Evolutionary conservation across 1,140 invertebrate species (phyloP), one percentile per base, ranked within the genome.

Genomic region (Drosophila pseudoananassae): DNA sequence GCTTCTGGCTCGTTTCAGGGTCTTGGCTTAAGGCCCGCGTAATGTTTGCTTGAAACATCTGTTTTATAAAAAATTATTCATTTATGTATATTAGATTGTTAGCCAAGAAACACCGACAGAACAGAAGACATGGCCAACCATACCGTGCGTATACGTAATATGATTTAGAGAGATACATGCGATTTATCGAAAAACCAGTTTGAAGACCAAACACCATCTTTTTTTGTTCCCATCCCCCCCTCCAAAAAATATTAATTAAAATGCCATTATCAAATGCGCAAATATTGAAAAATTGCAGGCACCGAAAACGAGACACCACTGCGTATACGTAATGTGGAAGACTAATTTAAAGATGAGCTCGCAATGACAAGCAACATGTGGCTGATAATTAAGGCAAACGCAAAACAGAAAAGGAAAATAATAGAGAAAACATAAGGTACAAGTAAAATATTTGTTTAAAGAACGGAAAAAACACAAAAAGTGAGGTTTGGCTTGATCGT

Each of bases 91-190:
- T 74, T 47, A 38, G 50, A 20, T 38, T n/a, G 25, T 56, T 56
- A 45, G 31, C 71, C 59, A 33, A 63, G 57, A 55, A 31, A 72
- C 14, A 17, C 40, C 43, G 20, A 17, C 23, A 50, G 31, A 50
- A 74, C 23, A 52, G 25, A 25, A 47, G 33, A 23, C 65, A 40
- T 51, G 56, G 43, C 10, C 20, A 40, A 33, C 17, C 59, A 61
- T 15, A 64, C 36, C 51, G 51, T 75, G 71, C 71, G 71, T 75
- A 75, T 76, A 85, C 81, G 81, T 76, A 80, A 72, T 80, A 25
- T 33, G 53, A 20, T 45, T 45, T 14, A 14, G 57, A 45, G 1
- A 45, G 27, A 63, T 17, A 43, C 7, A 33, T 33, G 20, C 14
- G 20, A 40, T 40, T n/a, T 3, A 10, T 6, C 31, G 12, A 8